Evolutionary conservation across 2,888 invertebrate species (phyloP).

Genomic region (Ochlodes sylvanus): DNA sequence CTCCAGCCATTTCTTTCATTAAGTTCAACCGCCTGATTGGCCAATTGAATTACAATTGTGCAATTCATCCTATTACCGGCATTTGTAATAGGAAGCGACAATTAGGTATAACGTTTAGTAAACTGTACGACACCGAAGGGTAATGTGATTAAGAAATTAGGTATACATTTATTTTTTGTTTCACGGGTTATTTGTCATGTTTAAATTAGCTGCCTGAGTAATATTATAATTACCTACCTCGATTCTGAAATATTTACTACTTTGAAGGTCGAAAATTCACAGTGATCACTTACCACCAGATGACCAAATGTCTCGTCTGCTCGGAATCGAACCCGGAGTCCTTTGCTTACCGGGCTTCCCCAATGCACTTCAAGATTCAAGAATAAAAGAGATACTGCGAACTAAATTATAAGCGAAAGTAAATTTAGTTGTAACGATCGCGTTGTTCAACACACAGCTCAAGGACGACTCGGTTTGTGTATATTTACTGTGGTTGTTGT

Average conservation of each 20-base stretch:
- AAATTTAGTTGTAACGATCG: neutral
- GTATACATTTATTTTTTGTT: neutral
- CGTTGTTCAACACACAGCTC: slow-evolving; percentile 9
- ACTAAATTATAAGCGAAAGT: slow-evolving; percentile 9
- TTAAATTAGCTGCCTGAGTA: no score
- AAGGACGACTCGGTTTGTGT: slow-evolving; percentile 3
- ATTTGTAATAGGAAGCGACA: slow-evolving; percentile 15
- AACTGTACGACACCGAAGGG: neutral
- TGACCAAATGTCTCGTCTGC: no score
- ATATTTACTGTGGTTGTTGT: no score
- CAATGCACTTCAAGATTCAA: neutral
- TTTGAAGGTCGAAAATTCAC: no score
- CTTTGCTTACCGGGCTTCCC: no score
- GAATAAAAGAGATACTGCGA: neutral
- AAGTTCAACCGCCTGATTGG: slow-evolving; percentile 6
- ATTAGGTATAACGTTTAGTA: slow-evolving; percentile 8
- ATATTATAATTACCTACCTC: no score
- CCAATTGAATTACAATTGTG: slow-evolving; percentile 16
- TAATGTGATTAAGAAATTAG: neutral
- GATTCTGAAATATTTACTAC: no score
- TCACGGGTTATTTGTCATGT: no score
- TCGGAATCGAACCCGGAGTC: no score
- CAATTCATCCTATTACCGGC: slow-evolving; percentile 14
- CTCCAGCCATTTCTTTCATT: neutral
- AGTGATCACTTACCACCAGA: no score